Percentiles rank a stretch among this genome's conserved stretches.
phyloP scores from a whole-genome alignment of 2,113 vertebrate species.

The Tyto alba region DNA sequence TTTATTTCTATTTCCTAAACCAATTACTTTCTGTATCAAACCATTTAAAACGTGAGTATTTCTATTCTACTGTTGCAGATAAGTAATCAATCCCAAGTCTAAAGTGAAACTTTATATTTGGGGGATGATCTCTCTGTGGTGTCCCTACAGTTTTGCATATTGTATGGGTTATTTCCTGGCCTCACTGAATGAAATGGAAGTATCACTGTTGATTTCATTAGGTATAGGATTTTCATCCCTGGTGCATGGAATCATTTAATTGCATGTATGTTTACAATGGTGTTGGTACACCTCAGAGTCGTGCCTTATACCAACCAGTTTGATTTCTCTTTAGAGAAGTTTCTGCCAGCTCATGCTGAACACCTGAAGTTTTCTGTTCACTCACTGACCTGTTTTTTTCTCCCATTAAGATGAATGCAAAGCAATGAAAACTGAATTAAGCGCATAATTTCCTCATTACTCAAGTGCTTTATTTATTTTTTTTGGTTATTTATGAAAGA shows the following conservation, averaged over 20 bases:
- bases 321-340: not conserved
- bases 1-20: slow-evolving; percentile 48
- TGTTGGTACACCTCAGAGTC: not conserved
- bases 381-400: not conserved
- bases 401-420: not conserved
- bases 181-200: not conserved
- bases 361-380: not conserved
- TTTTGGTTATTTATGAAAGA: not conserved
- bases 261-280: not conserved
- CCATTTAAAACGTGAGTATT: not conserved
- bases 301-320: not conserved
- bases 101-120: not conserved
- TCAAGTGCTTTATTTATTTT: not conserved
- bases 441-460: not conserved
- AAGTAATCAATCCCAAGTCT: not conserved
- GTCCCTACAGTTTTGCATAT: not conserved
- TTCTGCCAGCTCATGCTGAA: not conserved
- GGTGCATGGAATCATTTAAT: not conserved
- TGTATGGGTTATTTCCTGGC: not conserved
- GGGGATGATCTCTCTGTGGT: not conserved
- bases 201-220: not conserved
- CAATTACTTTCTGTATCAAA: slow-evolving; percentile 33
- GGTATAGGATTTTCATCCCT: not conserved
- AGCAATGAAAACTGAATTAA: not conserved
- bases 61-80: not conserved